Evolutionary conservation across 2,797 vertebrate genomes (phyloP).

Genomic region (Hydrophis major): DNA sequence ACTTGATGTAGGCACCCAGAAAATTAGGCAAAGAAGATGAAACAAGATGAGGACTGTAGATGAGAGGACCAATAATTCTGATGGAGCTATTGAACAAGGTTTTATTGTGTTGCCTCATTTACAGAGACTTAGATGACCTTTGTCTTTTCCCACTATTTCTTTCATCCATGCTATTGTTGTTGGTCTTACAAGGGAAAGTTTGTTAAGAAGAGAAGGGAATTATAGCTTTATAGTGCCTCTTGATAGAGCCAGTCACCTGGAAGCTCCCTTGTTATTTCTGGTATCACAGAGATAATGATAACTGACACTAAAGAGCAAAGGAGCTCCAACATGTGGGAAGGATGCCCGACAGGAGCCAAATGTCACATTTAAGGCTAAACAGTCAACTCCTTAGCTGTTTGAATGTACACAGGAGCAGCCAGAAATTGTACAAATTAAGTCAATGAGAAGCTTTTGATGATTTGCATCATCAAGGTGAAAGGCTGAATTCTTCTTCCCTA

Average conservation of each 20-base stretch:
- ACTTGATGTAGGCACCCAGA: not conserved
- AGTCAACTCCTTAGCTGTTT: not conserved
- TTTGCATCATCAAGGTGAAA: not conserved
- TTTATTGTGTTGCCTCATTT: not conserved
- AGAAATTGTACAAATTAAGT: not conserved
- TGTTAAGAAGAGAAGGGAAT: not conserved
- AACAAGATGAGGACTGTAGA: not conserved
- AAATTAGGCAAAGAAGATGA: not conserved
- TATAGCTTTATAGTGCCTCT: not conserved
- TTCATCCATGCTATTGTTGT: not conserved
- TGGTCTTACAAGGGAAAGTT: not conserved
- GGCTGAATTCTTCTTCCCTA: not conserved
- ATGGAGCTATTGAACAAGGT: not conserved
- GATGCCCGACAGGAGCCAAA: not conserved
- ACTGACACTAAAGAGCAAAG: not conserved
- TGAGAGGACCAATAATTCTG: not conserved
- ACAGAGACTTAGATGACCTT: not conserved
- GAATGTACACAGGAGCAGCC: not conserved
- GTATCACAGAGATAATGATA: too few relatives aligned
- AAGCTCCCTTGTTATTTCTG: not conserved
- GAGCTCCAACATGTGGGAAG: not conserved
- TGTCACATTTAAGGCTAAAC: not conserved
- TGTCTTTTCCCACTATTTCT: not conserved
- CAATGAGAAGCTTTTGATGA: not conserved
- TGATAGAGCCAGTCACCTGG: not conserved